Base-by-base conservation (phyloP, 2,113 vertebrate species). In the Abramis brama region DNA sequence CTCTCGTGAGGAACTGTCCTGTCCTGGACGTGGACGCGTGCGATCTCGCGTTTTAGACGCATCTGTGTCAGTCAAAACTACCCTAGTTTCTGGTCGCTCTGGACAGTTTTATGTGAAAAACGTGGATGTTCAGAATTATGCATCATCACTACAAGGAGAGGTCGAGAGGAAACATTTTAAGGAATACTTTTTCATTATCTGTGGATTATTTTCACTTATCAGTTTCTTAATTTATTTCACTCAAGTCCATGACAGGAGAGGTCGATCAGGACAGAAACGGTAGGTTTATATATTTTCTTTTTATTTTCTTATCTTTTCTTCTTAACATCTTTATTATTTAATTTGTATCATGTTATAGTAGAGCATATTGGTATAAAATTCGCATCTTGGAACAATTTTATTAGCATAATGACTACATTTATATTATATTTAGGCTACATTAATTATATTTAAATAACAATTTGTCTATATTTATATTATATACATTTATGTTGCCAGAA, bases 221-320 rank as follows among this genome's bases (percentile, higher is more conserved):
- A n/a, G 50, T 83, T 15, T 84, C 68, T 52, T 85, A 55, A 77
- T 83, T 66, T 33, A 62, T 59, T 9, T 36, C 81, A 47, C 85
- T 68, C 62, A 88, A 86, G 86, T 91, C 91, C 93, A 93, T 93
- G 93, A 92, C 89, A 89, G 91, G 86, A 64, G 80, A 89, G 85
- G 59, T 79, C 77, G 81, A 82, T 36, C 86, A 66, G 86, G 84
- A 86, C 81, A 45, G 82, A 85, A 77, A 87, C 92, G 92, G 93
- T 93, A 88, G 86, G 82, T 15, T 47, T 27, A 3, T 7, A 7
- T 50, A 15, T 17, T 68, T 21, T 45, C 4, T 6, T n/a, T 36
- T 8, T 36, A 6, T n/a, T 17, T 66, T 33, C 15, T 33, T 33
- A 33, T 4, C 3, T 33, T 33, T 21, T 45, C 2, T 6, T n/a